These are phyloP conservation scores for Lytechinus pictus DNA, from an alignment of 35 echinoderm and acorn worm species.

Conservation along the genomic window DNA sequence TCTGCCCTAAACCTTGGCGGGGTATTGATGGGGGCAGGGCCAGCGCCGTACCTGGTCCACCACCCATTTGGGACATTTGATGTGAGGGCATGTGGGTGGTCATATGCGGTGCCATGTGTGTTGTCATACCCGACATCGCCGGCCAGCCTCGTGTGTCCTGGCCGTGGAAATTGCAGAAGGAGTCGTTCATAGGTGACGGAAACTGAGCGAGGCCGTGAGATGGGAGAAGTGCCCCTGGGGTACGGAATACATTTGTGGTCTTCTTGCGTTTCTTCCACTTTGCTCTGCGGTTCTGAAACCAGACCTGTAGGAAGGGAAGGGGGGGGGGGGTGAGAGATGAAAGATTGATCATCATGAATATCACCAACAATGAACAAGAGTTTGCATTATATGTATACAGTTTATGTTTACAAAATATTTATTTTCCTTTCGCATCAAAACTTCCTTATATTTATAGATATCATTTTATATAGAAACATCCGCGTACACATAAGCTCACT, in stretches of 20 bases:
- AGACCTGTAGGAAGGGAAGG: constrained; percentile 68
- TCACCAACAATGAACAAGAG: no score
- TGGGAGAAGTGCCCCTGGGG: constrained; percentile 94
- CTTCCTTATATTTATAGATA: no score
- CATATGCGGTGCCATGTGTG: constrained; percentile 75
- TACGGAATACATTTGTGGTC: constrained; percentile 98
- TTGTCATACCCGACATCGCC: constrained; percentile 71
- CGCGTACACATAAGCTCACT: no score
- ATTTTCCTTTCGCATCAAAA: no score
- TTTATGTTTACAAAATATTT: no score
- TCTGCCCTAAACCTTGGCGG: constrained; percentile 89
- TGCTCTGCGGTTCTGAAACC: constrained; percentile 99
- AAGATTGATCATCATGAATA: neutral
- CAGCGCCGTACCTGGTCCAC: constrained; percentile 70
- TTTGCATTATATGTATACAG: no score
- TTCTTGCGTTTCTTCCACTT: constrained; percentile 99
- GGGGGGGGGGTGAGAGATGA: neutral
- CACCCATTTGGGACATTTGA: constrained; percentile 72
- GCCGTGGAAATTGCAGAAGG: constrained; percentile 93
- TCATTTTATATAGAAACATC: no score
- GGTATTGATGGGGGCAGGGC: constrained; percentile 92
- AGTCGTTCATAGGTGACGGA: constrained; percentile 95
- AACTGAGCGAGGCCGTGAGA: constrained; percentile 95
- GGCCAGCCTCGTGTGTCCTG: constrained; percentile 86
- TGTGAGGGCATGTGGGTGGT: constrained; percentile 65